Evolutionary conservation across 2,113 vertebrate species (phyloP).

Genomic region (Nycticebus coucang): DNA sequence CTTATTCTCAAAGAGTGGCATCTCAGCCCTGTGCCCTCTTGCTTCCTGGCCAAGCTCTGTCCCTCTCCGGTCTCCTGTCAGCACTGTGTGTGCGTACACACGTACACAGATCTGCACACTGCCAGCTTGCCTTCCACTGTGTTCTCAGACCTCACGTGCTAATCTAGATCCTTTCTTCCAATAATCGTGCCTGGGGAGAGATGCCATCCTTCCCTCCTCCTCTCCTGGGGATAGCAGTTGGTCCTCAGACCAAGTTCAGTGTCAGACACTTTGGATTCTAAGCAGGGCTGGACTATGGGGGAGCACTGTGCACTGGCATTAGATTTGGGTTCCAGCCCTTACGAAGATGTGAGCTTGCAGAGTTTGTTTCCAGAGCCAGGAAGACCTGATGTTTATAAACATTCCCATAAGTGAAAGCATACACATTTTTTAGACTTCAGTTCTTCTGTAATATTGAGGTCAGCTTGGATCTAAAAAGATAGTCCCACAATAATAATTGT

Average conservation of each 20-base stretch:
- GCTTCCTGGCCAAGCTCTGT: background rate
- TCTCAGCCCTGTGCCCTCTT: background rate
- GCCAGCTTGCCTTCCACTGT: background rate
- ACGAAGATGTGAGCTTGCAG: background rate
- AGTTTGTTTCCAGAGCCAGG: background rate
- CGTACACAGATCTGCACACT: fast-evolving
- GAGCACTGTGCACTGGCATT: fast-evolving
- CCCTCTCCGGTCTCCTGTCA: background rate
- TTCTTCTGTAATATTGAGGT: background rate
- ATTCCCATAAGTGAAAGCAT: background rate
- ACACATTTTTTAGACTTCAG: background rate
- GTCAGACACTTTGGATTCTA: too few species aligned
- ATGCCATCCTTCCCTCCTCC: background rate
- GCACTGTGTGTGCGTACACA: too few species aligned
- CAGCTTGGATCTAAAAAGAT: background rate
- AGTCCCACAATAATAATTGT: background rate
- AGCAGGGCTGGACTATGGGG: fast-evolving
- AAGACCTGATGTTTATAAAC: background rate
- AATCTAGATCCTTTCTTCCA: background rate
- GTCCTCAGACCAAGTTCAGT: background rate
- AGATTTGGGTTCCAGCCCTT: background rate
- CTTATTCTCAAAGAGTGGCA: background rate
- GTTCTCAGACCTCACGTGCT: background rate
- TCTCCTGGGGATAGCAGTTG: background rate
- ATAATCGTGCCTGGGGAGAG: background rate